phyloP scores from a whole-genome alignment of 2,113 vertebrate genomes.

The Gadus chalcogrammus region DNA sequence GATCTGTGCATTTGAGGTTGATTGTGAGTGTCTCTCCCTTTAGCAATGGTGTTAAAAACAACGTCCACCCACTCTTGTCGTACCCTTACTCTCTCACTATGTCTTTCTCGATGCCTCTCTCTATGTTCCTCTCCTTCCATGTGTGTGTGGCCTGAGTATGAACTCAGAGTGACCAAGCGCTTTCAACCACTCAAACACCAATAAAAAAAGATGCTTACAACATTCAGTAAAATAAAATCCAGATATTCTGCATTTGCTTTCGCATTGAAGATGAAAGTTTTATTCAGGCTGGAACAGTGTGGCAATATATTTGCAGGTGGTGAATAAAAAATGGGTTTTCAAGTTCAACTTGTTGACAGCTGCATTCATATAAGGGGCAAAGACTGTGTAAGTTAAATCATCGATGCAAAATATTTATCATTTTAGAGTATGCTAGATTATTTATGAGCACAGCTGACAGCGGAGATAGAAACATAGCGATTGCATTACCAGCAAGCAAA shows the following conservation, averaged over 20 bases:
- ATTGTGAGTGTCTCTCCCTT: constrained; percentile 27
- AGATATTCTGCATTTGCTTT: not conserved
- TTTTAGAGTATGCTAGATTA: no score
- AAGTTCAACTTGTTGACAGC: not conserved
- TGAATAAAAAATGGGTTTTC: constrained; percentile 16
- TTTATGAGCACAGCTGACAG: no score
- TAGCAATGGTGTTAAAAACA: constrained; percentile 13
- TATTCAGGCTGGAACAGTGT: not conserved
- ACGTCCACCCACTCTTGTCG: constrained; percentile 11
- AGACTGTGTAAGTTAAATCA: no score
- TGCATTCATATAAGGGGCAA: not conserved
- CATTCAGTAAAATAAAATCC: not conserved
- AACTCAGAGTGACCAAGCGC: constrained; percentile 42
- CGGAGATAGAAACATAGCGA: no score
- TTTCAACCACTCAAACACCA: constrained; percentile 21
- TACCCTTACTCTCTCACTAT: not conserved
- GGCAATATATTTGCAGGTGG: not conserved
- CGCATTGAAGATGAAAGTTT: no score
- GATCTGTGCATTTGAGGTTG: constrained; percentile 36
- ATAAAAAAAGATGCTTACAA: constrained; percentile 4
- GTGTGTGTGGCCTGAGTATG: not conserved
- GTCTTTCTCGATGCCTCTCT: not conserved
- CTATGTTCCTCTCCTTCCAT: not conserved
- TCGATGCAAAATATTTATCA: no score
- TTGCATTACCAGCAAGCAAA: no score